Evolutionary conservation across 2,113 vertebrate genomes (phyloP), one percentile per base, ranked within the genome.

Genomic region (Trachemys scripta): DNA sequence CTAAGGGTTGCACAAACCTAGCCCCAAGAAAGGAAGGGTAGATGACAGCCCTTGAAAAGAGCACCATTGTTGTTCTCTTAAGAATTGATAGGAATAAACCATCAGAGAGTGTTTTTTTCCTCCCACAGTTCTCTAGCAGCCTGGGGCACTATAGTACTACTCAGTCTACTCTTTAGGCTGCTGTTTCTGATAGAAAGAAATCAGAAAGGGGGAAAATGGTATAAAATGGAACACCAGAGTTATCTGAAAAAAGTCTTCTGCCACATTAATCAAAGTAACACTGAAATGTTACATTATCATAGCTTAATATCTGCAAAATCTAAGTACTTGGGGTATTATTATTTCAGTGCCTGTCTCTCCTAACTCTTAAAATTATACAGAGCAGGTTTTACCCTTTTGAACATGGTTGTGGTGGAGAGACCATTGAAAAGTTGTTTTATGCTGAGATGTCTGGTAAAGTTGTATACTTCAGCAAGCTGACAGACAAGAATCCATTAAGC

Each of bases 401-500:
- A 76, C 10, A 53, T 65, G 11, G 8, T 57, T 84, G 13, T 85
- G 87, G n/a, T 54, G 56, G 82, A 78, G 22, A 92, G 81, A n/a
- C 80, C 86, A 27, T 24, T 42, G 79, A 88, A 95, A 95, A 84
- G 1, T 16, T 9, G 5, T 5, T 11, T 93, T 85, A 84, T 56
- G 82, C 38, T 57, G 83, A 92, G 16, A 38, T 83, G 59, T 4
- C 25, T 86, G 76, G 31, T 89, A 24, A 24, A 78, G 57, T 95
- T 92, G 81, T 4, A 12, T 19, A 51, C 87, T 87, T 84, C 69
- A 51, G 29, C 45, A 53, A 38, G n/a, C 51, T 88, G 22, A 88
- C 81, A 89, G 51, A 51, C 87, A 94, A 88, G 47, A 10, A 93
- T 45, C 31, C 38, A 57, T 88, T 93, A 92, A 96, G 95, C 89